phyloP scores from a whole-genome alignment of 2,797 vertebrate genomes.

The Gorsachius magnificus region DNA sequence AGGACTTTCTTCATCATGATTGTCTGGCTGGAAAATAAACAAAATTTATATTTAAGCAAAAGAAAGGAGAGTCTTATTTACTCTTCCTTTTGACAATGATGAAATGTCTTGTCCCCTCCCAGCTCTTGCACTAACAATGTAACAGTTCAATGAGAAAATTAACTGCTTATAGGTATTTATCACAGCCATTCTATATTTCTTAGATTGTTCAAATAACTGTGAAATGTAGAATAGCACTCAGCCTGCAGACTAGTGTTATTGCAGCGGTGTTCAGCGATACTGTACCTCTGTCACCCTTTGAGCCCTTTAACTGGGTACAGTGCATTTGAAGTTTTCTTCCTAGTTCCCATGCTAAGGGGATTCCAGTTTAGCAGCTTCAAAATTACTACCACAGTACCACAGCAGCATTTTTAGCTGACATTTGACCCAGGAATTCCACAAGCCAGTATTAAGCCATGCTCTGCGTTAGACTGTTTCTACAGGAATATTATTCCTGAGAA shows the following conservation, averaged over 20 bases:
- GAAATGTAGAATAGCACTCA: background rate
- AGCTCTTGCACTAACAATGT: background rate
- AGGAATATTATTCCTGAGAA: background rate
- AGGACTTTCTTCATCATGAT: slow-evolving; percentile 73
- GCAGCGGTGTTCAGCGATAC: background rate
- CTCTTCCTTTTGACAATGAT: background rate
- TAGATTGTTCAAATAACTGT: background rate
- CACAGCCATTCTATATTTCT: background rate
- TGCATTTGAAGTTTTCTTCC: background rate
- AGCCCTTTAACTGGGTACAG: background rate
- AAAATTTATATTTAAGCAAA: slow-evolving; percentile 31
- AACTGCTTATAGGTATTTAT: background rate
- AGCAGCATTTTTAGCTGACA: background rate
- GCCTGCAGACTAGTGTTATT: background rate
- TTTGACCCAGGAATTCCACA: background rate
- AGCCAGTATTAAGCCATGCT: background rate
- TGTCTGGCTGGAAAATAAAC: slow-evolving; percentile 81
- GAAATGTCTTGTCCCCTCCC: background rate
- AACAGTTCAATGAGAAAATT: background rate
- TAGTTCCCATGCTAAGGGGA: background rate
- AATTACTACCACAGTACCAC: background rate
- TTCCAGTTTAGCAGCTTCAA: background rate
- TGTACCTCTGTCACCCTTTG: background rate
- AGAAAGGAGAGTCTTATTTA: background rate
- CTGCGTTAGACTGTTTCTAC: background rate